Evolutionary conservation across 2,888 invertebrate genomes (phyloP), one percentile per base, ranked within the genome.

Genomic region (Antitype chi): DNA sequence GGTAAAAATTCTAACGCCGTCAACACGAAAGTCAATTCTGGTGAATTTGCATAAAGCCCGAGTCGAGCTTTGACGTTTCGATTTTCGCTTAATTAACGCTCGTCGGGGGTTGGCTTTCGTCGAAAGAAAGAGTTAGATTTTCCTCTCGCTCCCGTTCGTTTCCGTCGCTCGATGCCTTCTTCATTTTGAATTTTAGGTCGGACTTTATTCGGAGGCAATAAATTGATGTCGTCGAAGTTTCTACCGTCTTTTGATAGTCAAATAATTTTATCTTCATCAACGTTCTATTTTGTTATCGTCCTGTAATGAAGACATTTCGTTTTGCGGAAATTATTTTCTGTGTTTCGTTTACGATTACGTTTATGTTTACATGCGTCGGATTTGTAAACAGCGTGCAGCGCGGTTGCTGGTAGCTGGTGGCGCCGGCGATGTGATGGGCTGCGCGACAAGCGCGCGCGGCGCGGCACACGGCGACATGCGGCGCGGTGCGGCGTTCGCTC

Each of bases 71-170:
- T 96, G 95, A 95, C 96, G 94, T 94, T 96, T 95, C 94, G 95
- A 96, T 96, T 95, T 96, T 95, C 94, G 95, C 95, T 96, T 95
- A 96, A 96, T 96, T 96, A 96, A 94, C 95, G 94, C 93, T 92
- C 93, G 93, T 90, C 87, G 93, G 91, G 90, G 93, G 85, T 89
- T 88, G 91, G 90, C 88, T 87, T 88, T 89, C 82, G 88, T 85
- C 85, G 87, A 85, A 90, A 93, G 94, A 94, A 95, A 94, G 95
- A 95, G 95, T 95, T 95, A 91, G 92, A 92, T 92, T 92, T 92
- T 91, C 91, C 91, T 89, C 92, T 90, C 91, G 91, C 90, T 90
- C 90, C 89, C 90, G 91, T 92, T 90, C 92, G 92, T 92, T 93
- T 92, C 93, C 93, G 91, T 80, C 88, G 88, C 88, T 85, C 89